These are phyloP conservation scores for Steatocranus sp. DNA, from an alignment of 2,797 vertebrate genomes.

Conservation along the genomic window DNA sequence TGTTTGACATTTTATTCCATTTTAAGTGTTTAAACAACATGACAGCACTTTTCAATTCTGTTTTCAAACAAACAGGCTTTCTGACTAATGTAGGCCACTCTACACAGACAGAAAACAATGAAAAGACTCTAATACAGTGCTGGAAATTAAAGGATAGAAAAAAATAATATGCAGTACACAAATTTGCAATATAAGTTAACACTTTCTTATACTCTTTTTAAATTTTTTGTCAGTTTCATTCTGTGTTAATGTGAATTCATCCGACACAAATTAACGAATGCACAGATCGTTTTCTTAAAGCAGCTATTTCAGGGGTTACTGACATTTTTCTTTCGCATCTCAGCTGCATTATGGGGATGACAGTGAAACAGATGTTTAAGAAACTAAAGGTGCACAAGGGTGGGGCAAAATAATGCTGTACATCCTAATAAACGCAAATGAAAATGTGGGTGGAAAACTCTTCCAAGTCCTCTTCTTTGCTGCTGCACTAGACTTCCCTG, in stretches of 20 bases:
- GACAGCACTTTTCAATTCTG: neutral
- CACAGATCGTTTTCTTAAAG: neutral
- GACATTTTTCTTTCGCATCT: neutral
- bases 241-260: neutral
- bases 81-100: neutral
- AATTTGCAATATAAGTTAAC: neutral
- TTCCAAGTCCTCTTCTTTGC: neutral
- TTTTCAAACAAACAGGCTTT: neutral
- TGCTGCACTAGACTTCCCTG: neutral
- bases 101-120: neutral
- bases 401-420: neutral
- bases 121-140: neutral
- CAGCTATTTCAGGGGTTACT: neutral
- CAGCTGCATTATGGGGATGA: neutral
- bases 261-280: neutral
- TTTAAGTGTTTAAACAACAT: neutral
- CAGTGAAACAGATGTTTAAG: neutral
- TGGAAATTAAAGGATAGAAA: neutral
- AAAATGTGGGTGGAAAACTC: neutral
- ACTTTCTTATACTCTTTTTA: neutral
- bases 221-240: neutral
- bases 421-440: neutral
- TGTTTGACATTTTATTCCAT: neutral
- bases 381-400: neutral
- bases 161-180: neutral